Evolutionary conservation across 2,797 vertebrate genomes (phyloP), one percentile per base, ranked within the genome.

Genomic region (Mionectes olivaceus): DNA sequence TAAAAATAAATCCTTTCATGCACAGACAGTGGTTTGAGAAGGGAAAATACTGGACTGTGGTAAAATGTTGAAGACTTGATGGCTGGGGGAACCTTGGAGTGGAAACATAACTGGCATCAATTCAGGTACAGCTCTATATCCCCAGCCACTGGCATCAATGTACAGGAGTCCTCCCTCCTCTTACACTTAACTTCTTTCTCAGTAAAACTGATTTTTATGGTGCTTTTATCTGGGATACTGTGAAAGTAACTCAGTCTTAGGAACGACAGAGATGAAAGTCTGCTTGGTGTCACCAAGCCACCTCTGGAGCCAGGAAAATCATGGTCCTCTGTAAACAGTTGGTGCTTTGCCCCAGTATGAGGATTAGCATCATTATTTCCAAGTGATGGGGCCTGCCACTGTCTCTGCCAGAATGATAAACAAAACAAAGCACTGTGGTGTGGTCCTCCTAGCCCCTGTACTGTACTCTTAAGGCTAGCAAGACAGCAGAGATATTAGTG

Each of bases 1-100:
- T 96, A 90, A 97, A 97, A 96, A 96, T 85, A 97, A 97, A 95
- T 88, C 89, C 87, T 96, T 96, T 96, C 79, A 94, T 94, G 93
- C 59, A 61, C 47, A 94, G 86, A 67, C 82, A 76, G 91, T 95
- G 94, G 81, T 96, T 97, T 86, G 64, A 94, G 87, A 86, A 95
- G 65, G 67, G 69, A 79, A 90, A 84, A 88, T 68, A 84, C 44
- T 77, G 67, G 95, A 73, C 90, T 68, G 69, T 7, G 37, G 78
- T 74, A 60, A 96, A 92, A 92, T 57, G 59, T 59, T 90, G 50
- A 55, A 87, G 43, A 78, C 50, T 7, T 93, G 60, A 70, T 71
- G 71, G 37, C 64, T 53, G 33, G 27, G 55, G 30, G 55, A 53
- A 50, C 61, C 70, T 70, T 57, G 65, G 49, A 92, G 50, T 25